Evolutionary conservation across 2,888 invertebrate genomes (phyloP).

Genomic region (Caenorhabditis zanzibari): DNA sequence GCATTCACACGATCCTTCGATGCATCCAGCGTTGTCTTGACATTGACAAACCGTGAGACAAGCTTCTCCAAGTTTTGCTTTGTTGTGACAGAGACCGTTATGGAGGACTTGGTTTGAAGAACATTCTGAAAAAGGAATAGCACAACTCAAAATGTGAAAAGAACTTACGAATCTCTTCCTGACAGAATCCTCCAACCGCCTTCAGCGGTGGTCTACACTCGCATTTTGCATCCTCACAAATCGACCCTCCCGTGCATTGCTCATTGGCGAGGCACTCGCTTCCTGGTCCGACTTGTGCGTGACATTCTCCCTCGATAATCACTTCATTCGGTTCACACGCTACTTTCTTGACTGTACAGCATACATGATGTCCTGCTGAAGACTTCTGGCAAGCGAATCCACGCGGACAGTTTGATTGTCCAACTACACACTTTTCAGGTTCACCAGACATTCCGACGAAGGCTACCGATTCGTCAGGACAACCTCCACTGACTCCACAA

Average conservation of each 20-base stretch:
- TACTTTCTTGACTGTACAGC: constrained; percentile 67
- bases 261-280: constrained; percentile 65
- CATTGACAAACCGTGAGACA: constrained; percentile 69
- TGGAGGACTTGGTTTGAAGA: constrained; percentile 62
- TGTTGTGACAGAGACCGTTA: constrained; percentile 70
- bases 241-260: constrained; percentile 75
- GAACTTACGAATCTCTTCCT: constrained; percentile 65
- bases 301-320: constrained; percentile 70
- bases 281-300: constrained; percentile 67
- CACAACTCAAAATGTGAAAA: background rate
- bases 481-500: constrained; percentile 75
- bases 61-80: constrained; percentile 64
- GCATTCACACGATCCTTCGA: constrained; percentile 72
- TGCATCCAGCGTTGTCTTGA: constrained; percentile 69
- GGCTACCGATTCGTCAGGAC: constrained; percentile 69
- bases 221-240: constrained; percentile 70
- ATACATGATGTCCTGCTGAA: constrained; percentile 65
- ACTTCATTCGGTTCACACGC: constrained; percentile 71
- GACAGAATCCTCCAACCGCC: constrained; percentile 72
- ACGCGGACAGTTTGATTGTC: constrained; percentile 73
- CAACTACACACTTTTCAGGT: constrained; percentile 73
- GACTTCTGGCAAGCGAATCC: constrained; percentile 73
- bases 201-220: constrained; percentile 69
- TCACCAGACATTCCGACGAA: constrained; percentile 75
- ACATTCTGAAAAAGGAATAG: constrained; percentile 60